phyloP scores from a whole-genome alignment of 92 coral and sea anemone species.

The Epizoanthus rinbou region DNA sequence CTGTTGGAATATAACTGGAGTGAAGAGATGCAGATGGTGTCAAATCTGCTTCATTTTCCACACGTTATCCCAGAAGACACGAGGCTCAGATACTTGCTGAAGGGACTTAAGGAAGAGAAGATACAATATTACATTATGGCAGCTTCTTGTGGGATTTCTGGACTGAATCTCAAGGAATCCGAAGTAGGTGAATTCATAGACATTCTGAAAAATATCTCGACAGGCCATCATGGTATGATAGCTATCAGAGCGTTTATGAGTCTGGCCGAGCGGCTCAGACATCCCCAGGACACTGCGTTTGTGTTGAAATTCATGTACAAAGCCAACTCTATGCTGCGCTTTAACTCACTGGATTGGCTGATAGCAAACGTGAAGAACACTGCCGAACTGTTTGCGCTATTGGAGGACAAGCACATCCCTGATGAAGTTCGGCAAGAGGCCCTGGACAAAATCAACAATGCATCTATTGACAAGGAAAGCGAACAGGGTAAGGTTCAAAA shows the following conservation, averaged over 20 bases:
- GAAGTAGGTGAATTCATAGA: conserved; percentile 86
- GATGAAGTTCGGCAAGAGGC: conserved; percentile 95
- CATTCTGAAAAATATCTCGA: conserved; percentile 79
- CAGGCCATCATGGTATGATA: conserved; percentile 84
- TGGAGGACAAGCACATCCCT: conserved; percentile 88
- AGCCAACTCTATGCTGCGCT: conserved; percentile 86
- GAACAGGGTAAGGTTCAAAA: conserved; percentile 21
- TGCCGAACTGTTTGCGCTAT: conserved; percentile 72
- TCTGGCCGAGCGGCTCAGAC: conserved; percentile 81
- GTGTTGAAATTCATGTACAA: conserved; percentile 92
- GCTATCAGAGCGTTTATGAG: conserved; percentile 97
- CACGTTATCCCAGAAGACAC: conserved; percentile 84
- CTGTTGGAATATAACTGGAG: conserved; percentile 95
- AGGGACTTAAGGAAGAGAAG: conserved; percentile 88
- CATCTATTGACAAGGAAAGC: conserved; percentile 42
- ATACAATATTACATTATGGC: conserved; percentile 89
- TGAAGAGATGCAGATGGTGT: conserved; percentile 94
- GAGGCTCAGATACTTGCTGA: conserved; percentile 78
- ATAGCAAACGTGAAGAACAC: conserved; percentile 86
- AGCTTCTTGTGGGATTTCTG: conserved; percentile 95
- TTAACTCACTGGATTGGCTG: conserved; percentile 97
- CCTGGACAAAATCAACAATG: conserved; percentile 81
- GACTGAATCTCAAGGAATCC: conserved; percentile 75
- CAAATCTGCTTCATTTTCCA: conserved; percentile 94
- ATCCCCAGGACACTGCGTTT: conserved; percentile 93